Percentiles rank a stretch among this genome's conserved stretches.
These are phyloP conservation scores for Lepidotrigona ventralis DNA, from an alignment of 1,140 invertebrate species.

Conservation along the genomic window DNA sequence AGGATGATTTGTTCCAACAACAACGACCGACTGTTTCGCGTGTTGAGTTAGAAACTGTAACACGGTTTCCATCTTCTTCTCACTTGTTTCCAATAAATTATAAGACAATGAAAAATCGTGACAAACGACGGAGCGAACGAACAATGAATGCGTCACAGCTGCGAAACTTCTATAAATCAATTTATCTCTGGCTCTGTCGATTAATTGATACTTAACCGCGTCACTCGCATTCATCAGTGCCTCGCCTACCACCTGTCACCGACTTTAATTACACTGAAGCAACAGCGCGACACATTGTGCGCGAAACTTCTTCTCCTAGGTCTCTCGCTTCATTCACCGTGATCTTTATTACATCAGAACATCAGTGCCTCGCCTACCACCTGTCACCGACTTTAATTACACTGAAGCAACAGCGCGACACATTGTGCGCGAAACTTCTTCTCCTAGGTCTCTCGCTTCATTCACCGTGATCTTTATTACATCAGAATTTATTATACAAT, in stretches of 20 bases:
- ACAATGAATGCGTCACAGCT: slow-evolving; percentile 25
- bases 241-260: slow-evolving; percentile 50
- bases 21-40: neutral
- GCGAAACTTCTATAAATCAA: slow-evolving; percentile 39
- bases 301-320: neutral
- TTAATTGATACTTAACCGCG: slow-evolving; percentile 46
- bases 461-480: neutral
- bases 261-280: slow-evolving; percentile 34
- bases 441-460: neutral
- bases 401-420: neutral
- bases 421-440: neutral
- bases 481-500: too few species aligned
- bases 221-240: slow-evolving; percentile 20
- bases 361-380: slow-evolving; percentile 42
- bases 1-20: too few species aligned
- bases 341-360: neutral
- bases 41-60: slow-evolving; percentile 18
- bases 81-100: slow-evolving; percentile 33
- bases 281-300: neutral
- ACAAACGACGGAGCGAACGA: neutral
- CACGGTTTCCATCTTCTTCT: slow-evolving; percentile 37
- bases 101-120: slow-evolving; percentile 25
- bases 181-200: slow-evolving; percentile 40
- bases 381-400: slow-evolving; percentile 49
- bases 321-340: neutral